Evolutionary conservation across 2,113 vertebrate species (phyloP), one percentile per base, ranked within the genome.

Genomic region (Pica pica): DNA sequence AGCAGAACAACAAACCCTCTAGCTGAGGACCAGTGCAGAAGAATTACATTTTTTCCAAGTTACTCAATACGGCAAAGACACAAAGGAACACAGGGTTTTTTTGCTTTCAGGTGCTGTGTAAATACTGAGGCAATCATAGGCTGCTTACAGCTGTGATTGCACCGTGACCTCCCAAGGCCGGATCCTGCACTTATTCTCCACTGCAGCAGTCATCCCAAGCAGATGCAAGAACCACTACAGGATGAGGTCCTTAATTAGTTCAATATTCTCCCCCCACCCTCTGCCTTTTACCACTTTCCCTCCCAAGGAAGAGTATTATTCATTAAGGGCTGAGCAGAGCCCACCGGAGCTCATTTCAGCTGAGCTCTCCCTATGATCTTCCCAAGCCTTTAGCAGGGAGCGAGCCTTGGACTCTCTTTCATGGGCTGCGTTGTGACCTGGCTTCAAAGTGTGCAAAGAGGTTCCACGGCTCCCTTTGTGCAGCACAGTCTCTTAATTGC

Each of bases 361-460:
- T 21, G 95, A 97, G 96, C 84, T 96, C 85, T 95, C 93, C 96
- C 96, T 97, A 94, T 97, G 97, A 98, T 97, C 97, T 97, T 98
- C 94, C 90, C 87, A 94, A 97, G 96, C 90, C 96, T 97, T 97
- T 97, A 95, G 97, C 89, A 27, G 89, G 94, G 97, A 97, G 94
- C 53, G 65, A 97, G 97, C 92, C 97, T 97, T 92, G 97, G 96
- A 97, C 97, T 97, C 91, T 64, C 96, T 98, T 98, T 98, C 96
- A 97, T 94, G 97, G 97, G 97, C 95, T 97, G 97, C 96, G 27
- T 97, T 97, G 97, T 98, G 98, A 98, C 98, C 98, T 98, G 98
- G 97, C 97, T 98, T 98, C 98, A 98, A 98, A 98, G 97, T 97
- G 97, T 95, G 97, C 97, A 98, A 98, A 98, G 97, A 97, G 97